Conservation (phyloP, 2,888 invertebrate genomes). For the Thymelicus lineola region DNA sequence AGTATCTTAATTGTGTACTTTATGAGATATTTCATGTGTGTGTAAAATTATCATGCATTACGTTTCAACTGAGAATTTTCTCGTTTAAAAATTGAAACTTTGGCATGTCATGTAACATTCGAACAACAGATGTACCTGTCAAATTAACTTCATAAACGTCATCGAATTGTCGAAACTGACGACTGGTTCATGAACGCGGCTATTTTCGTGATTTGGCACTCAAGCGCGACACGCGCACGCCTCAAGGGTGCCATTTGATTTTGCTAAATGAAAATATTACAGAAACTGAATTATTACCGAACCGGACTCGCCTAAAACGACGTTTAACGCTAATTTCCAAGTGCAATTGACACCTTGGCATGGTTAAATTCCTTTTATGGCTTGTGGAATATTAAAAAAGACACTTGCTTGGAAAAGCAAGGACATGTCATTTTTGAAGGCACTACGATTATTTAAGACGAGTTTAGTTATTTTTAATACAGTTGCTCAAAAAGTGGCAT, state of each 20-base stretch:
- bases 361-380: conserved; percentile 6
- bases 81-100: background rate
- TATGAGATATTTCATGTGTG: no score
- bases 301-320: conserved; percentile 42
- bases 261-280: conserved; percentile 45
- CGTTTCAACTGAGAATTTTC: background rate
- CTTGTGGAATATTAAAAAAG: conserved; percentile 3
- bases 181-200: background rate
- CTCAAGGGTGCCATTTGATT: conserved; percentile 43
- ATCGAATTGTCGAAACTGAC: conserved; percentile 11
- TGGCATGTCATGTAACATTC: conserved; percentile 1
- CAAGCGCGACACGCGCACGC: conserved; percentile 39
- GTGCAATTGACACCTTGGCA: conserved; percentile 19
- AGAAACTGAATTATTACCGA: conserved; percentile 27
- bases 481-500: no score
- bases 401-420: no score
- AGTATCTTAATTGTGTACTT: no score
- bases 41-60: no score
- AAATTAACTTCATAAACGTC: conserved; percentile 31
- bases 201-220: conserved; percentile 19
- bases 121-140: conserved; percentile 25
- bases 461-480: no score
- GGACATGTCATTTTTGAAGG: no score
- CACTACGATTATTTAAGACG: no score
- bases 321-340: conserved; percentile 41